These are phyloP conservation scores for Linepithema humile DNA, from an alignment of 1,140 invertebrate species.

Conservation along the genomic window DNA sequence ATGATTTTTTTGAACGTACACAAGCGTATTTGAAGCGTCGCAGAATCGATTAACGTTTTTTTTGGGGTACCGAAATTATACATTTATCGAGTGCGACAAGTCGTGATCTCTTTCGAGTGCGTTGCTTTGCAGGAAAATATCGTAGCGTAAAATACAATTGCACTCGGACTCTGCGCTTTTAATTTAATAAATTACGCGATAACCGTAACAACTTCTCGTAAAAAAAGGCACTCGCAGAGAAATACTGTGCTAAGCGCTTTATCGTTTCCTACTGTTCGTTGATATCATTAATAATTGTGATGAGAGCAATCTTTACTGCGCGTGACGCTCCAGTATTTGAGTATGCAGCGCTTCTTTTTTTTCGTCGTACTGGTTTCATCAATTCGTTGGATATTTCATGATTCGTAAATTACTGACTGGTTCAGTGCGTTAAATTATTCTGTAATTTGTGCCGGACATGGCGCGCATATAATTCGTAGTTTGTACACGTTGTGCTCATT, in stretches of 20 bases:
- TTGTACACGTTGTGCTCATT: slow-evolving; percentile 26
- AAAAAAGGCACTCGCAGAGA: neutral
- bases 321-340: neutral
- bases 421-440: slow-evolving; percentile 31
- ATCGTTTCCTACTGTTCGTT: slow-evolving; percentile 16
- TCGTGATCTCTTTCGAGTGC: slow-evolving; percentile 14
- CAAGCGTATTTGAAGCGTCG: neutral
- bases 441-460: slow-evolving; percentile 21
- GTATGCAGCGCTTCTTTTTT: neutral
- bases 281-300: slow-evolving; percentile 13
- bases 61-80: slow-evolving; percentile 20
- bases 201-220: neutral
- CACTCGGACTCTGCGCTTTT: neutral
- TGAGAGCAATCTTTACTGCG: neutral
- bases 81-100: neutral
- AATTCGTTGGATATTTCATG: slow-evolving; percentile 15
- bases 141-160: neutral
- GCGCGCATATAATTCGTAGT: slow-evolving; percentile 19
- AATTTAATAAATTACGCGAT: slow-evolving; percentile 38
- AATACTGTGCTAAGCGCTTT: slow-evolving; percentile 22
- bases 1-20: neutral
- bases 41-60: neutral
- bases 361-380: neutral
- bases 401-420: slow-evolving; percentile 20
- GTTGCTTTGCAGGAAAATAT: neutral